Evolutionary conservation across 2,888 invertebrate genomes (phyloP), one percentile per base, ranked within the genome.

Genomic region (Acrocyrtus sp.): DNA sequence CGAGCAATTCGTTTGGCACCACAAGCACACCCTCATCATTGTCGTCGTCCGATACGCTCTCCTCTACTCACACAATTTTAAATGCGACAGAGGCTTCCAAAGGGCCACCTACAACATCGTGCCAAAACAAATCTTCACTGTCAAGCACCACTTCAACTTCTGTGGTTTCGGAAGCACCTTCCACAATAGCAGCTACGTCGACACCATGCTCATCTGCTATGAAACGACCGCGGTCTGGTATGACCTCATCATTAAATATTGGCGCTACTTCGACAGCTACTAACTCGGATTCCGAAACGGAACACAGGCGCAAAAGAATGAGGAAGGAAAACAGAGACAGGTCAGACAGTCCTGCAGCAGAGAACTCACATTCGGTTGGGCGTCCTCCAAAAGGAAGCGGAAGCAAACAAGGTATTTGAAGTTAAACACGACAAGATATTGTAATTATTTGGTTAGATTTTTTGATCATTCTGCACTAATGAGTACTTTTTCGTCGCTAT

Each of bases 161-260:
- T 50, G 70, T 56, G 57, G 70, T 19, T 6, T 22, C 69, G 1
- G 57, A 39, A 22, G 50, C 48, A 26, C n/a, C 50, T 48, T 62
- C 70, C 63, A 58, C 63, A 57, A 65, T 43, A 48, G 60, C 60
- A 51, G 58, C 48, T 21, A 1, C n/a, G 29, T 19, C 41, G 3
- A 61, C 62, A 12, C n/a, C 51, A 43, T 10, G 63, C 3, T 45
- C 65, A 17, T 26, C 65, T 54, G 60, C 72, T 15, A 66, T 72
- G 72, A 65, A 66, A 54, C 65, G 70, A 29, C 70, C 80, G 24
- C 72, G 74, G 15, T 73, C 80, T n/a, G 78, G 74, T 41, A 67
- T 69, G 17, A 43, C 58, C 34, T 61, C 54, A 4, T 24, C 54
- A 26, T 34, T 63, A 21, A 61, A 48, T 60, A 6, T 54, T n/a